Evolutionary conservation across 35 echinoderm and acorn worm genomes (phyloP).

Genomic region (Stichopus chloronotus): DNA sequence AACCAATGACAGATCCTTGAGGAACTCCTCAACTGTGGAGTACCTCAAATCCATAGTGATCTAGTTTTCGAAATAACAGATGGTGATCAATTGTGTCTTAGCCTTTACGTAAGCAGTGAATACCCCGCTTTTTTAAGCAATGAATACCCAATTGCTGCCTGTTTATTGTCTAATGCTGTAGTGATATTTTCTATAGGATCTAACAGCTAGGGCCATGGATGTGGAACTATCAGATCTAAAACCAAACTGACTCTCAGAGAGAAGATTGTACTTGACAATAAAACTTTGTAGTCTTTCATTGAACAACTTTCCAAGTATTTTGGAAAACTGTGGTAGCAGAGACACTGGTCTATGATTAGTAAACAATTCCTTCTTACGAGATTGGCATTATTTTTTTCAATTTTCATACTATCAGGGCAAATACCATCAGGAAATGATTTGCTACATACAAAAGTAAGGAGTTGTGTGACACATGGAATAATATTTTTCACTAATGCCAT

Average conservation of each 20-base stretch:
- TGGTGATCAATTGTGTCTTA: not conserved
- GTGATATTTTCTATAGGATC: conserved; percentile 14
- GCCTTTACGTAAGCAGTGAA: not conserved
- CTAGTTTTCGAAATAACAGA: not conserved
- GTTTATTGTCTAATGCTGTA: not conserved
- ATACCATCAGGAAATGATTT: no score
- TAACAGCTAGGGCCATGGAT: not conserved
- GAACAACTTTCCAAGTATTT: not conserved
- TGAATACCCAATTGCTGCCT: conserved; percentile 11
- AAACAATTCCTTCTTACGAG: not conserved
- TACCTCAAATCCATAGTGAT: not conserved
- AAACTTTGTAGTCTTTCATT: not conserved
- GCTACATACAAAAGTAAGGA: not conserved
- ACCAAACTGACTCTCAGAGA: not conserved
- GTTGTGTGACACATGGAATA: not conserved
- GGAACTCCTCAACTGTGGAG: not conserved
- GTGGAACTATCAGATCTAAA: not conserved
- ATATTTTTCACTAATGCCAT: not conserved
- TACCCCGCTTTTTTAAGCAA: conserved; percentile 28
- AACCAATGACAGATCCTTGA: not conserved
- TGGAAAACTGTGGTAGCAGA: not conserved
- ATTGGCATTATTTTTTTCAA: no score
- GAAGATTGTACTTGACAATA: conserved; percentile 6
- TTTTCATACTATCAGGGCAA: no score
- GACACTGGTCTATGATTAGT: not conserved